phyloP scores from a whole-genome alignment of 2,888 invertebrate genomes.

The Campoplex nolae region DNA sequence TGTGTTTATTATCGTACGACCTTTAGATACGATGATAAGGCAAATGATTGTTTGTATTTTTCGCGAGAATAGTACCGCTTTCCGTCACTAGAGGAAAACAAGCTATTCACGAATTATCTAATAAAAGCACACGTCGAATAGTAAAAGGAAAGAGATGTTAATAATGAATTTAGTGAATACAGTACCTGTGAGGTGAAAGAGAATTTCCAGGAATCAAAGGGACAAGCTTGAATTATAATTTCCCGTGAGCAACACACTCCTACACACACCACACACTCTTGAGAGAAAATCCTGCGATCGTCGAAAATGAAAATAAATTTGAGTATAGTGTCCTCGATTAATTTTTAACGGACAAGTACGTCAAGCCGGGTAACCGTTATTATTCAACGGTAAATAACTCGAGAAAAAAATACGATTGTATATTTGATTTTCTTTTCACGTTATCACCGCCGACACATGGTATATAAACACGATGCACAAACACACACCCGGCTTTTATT shows the following conservation, averaged over 20 bases:
- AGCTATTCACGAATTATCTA: not conserved
- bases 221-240: not conserved
- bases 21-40: conserved; percentile 12
- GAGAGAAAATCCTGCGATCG: not conserved
- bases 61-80: not conserved
- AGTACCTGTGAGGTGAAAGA: not conserved
- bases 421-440: not conserved
- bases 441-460: not conserved
- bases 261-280: not conserved
- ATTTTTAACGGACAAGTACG: conserved; percentile 41
- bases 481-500: not conserved
- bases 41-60: not conserved
- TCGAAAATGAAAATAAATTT: conserved; percentile 11
- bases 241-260: not conserved
- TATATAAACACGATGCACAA: not conserved
- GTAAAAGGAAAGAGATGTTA: not conserved
- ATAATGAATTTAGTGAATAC: not conserved
- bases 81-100: conserved; percentile 1
- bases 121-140: not conserved
- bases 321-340: conserved; percentile 46
- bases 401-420: not conserved
- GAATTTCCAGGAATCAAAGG: not conserved
- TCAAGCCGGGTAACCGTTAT: conserved; percentile 27
- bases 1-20: not conserved
- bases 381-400: conserved; percentile 15